phyloP scores from a whole-genome alignment of 2,797 vertebrate species.

The Leuciscus waleckii region DNA sequence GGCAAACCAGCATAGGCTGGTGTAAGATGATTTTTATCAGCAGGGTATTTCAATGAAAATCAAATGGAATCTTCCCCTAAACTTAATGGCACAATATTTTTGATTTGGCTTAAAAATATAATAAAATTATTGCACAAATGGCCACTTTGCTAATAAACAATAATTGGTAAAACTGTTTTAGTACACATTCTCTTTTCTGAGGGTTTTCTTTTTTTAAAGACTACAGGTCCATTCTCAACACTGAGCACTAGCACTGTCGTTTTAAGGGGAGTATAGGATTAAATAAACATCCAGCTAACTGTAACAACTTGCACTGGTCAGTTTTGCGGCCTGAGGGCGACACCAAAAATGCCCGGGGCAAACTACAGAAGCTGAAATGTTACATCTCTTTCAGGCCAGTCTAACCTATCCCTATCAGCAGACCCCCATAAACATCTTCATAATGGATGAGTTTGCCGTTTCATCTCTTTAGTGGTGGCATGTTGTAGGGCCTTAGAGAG shows the following conservation, averaged over 20 bases:
- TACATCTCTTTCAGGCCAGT: constrained; percentile 13
- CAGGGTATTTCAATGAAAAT: not conserved
- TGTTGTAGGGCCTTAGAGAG: constrained; percentile 66
- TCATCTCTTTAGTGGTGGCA: constrained; percentile 55
- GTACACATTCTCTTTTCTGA: not conserved
- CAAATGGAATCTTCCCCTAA: not conserved
- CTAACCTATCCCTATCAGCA: constrained; percentile 52
- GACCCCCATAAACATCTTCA: constrained; percentile 66
- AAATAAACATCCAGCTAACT: constrained; percentile 13
- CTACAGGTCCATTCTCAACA: not conserved
- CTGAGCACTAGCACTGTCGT: not conserved
- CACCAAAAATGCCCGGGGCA: constrained; percentile 45
- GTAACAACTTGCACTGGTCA: constrained; percentile 28
- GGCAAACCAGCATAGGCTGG: not conserved
- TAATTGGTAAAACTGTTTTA: constrained; percentile 2
- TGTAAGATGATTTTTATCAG: not conserved
- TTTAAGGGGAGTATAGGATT: constrained; percentile 1
- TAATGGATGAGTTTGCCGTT: constrained; percentile 73
- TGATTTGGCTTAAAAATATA: constrained; percentile 3
- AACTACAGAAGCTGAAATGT: constrained; percentile 43
- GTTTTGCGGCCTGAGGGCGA: constrained; percentile 39
- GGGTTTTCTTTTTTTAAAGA: constrained; percentile 3
- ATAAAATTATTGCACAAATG: constrained; percentile 19
- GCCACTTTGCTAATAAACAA: constrained; percentile 3
- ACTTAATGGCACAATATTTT: not conserved